Conservation (phyloP, 1,140 invertebrate genomes). For the Drosophila nikananu region DNA sequence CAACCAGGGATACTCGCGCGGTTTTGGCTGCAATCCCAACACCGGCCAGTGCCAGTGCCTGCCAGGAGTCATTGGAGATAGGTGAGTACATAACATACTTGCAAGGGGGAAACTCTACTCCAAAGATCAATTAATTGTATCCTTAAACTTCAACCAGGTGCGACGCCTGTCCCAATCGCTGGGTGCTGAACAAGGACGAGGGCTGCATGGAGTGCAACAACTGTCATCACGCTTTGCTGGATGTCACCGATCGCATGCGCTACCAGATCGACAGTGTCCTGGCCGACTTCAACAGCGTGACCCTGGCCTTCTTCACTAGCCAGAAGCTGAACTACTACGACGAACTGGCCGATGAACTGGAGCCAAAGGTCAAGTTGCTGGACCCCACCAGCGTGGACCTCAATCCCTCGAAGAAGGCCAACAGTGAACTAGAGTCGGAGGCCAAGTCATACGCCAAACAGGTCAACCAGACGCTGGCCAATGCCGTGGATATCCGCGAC, state of each 20-base stretch:
- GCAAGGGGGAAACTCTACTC: too few species aligned
- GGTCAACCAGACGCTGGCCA: constrained; percentile 86
- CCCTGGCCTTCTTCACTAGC: constrained; percentile 91
- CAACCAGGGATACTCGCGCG: constrained; percentile 94
- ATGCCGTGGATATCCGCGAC: constrained; percentile 85
- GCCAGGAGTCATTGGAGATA: constrained; percentile 97
- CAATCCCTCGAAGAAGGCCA: constrained; percentile 87
- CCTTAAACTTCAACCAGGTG: constrained; percentile 86
- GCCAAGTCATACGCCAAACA: constrained; percentile 87
- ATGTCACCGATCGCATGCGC: constrained; percentile 93
- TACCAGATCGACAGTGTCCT: constrained; percentile 88
- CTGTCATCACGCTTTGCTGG: constrained; percentile 94
- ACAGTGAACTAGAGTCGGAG: constrained; percentile 87
- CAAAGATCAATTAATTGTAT: background rate
- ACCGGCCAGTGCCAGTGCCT: constrained; percentile 98
- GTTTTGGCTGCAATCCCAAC: constrained; percentile 93
- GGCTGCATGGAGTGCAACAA: constrained; percentile 94
- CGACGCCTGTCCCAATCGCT: constrained; percentile 95
- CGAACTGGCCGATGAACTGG: constrained; percentile 88
- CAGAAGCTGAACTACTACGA: constrained; percentile 91
- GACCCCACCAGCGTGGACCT: constrained; percentile 89
- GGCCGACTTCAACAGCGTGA: constrained; percentile 89
- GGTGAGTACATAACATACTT: constrained; percentile 84
- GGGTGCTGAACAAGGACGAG: constrained; percentile 89
- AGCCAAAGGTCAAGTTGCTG: constrained; percentile 88